Evolutionary conservation across 2,113 vertebrate species (phyloP), one percentile per base, ranked within the genome.

Genomic region (Gobius niger): DNA sequence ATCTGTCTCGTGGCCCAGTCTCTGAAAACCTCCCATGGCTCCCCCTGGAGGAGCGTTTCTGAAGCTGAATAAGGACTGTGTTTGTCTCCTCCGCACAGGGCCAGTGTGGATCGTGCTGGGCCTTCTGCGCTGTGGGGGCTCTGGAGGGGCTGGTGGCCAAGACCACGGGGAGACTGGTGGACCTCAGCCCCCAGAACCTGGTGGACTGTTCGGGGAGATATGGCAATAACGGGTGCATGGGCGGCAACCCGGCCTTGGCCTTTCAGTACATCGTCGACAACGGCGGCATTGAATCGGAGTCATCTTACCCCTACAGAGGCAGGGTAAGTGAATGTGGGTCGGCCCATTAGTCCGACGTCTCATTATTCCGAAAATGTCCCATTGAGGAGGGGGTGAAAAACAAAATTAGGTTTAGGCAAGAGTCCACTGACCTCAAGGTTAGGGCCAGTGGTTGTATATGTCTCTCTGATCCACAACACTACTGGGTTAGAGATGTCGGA

Each of bases 171-270:
- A 89, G 79, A 7, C 83, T 94, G 60, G 57, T 91, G 10, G 88
- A 92, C 42, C 88, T 95, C 15, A 94, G 94, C 73, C 85, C 92
- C 1, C 94, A 95, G 52, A 93, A 95, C 77, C 85, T 95, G 74
- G 88, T 95, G 72, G 94, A 95, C 74, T 94, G 94, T 54, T 91
- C 93, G 0, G 0, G 44, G 6, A 87, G 78, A 2, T 92, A 93
- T 5, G 93, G 93, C 0, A 95, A 93, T 82, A 11, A 71, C 0
- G 93, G 93, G 63, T 94, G 94, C 75, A 76, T 77, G 0, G 93
- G 92, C 0, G 93, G 94, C 19, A 86, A 18, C 14, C 91, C 94
- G 77, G 0, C 3, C n/a, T 0, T 0, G 0, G 91, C 94, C 41
- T 95, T 93, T 67, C 67, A 88, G 44, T 94, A 95, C n/a, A 84